Evolutionary conservation across 2,888 invertebrate species (phyloP).

Genomic region (Rambutsinella grinnellia): DNA sequence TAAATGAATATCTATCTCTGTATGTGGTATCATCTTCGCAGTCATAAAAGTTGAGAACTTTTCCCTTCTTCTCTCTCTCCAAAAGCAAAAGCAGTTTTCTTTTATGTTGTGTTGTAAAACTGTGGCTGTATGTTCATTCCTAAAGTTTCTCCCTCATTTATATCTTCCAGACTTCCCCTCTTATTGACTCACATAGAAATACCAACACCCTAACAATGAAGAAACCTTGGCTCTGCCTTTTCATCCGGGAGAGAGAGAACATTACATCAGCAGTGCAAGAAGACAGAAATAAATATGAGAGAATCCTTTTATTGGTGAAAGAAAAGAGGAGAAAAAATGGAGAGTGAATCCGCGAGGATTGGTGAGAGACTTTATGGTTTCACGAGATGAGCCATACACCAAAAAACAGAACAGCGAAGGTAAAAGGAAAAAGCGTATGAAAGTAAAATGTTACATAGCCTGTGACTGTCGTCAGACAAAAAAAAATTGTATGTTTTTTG

Average conservation of each 20-base stretch:
- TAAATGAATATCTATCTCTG: not conserved
- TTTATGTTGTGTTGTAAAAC: not conserved
- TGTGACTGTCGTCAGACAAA: too few species aligned
- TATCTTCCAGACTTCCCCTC: not conserved
- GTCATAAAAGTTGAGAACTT: constrained; percentile 32
- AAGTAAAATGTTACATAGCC: too few species aligned
- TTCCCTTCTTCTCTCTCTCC: constrained; percentile 14
- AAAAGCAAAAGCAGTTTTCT: not conserved
- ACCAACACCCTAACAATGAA: constrained; percentile 21
- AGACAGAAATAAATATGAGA: constrained; percentile 38
- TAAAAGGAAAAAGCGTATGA: not conserved
- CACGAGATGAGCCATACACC: constrained; percentile 44
- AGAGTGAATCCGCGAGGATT: constrained; percentile 37
- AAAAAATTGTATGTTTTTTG: too few species aligned
- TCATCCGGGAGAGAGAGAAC: constrained; percentile 3
- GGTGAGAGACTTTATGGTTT: constrained; percentile 57
- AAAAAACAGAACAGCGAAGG: not conserved
- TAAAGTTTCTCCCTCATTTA: not conserved
- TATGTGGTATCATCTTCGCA: constrained; percentile 34
- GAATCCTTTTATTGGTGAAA: constrained; percentile 34
- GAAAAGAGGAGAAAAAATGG: constrained; percentile 33
- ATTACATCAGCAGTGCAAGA: constrained; percentile 2
- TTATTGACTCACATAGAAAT: constrained; percentile 1
- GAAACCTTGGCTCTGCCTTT: constrained; percentile 1
- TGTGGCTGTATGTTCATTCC: not conserved